Evolutionary conservation across 2,888 invertebrate genomes (phyloP).

Genomic region (Amblyjoppa fuscipennis): DNA sequence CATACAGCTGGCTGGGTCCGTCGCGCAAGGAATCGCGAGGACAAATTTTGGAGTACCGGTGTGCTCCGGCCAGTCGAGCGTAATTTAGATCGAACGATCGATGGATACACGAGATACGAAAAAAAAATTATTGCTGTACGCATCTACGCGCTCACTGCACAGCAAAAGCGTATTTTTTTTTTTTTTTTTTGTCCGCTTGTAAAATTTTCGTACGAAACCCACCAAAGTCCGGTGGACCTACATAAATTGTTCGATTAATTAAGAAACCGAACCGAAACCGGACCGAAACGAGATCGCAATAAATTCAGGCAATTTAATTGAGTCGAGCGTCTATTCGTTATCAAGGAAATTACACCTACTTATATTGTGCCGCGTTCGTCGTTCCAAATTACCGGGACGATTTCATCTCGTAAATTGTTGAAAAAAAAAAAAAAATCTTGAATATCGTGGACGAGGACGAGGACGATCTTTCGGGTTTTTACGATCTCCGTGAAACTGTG

Average conservation of each 20-base stretch:
- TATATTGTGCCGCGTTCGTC: conserved; percentile 23
- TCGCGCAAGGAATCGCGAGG: conserved; percentile 9
- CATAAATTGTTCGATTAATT: conserved; percentile 9
- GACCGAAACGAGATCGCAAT: conserved; percentile 52
- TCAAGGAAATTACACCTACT: conserved; percentile 32
- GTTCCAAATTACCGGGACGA: conserved; percentile 53
- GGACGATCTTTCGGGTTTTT: conserved; percentile 59
- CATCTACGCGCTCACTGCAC: neutral
- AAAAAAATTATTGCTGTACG: no score
- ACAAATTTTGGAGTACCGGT: conserved; percentile 44
- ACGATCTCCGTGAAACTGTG: conserved; percentile 62
- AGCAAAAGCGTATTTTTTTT: neutral
- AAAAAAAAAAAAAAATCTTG: conserved; percentile 7
- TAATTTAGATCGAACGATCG: conserved; percentile 41
- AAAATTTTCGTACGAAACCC: neutral
- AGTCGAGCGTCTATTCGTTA: conserved; percentile 52
- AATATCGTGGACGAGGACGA: conserved; percentile 34
- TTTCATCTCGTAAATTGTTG: conserved; percentile 64
- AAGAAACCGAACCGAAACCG: conserved; percentile 14
- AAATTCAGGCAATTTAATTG: conserved; percentile 62
- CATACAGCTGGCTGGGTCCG: conserved; percentile 22
- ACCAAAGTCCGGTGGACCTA: neutral
- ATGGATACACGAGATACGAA: conserved; percentile 21
- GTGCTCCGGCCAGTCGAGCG: conserved; percentile 14
- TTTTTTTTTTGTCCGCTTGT: no score